These are phyloP conservation scores for Crenuchus spilurus DNA, from an alignment of 2,797 vertebrate genomes.

Conservation along the genomic window DNA sequence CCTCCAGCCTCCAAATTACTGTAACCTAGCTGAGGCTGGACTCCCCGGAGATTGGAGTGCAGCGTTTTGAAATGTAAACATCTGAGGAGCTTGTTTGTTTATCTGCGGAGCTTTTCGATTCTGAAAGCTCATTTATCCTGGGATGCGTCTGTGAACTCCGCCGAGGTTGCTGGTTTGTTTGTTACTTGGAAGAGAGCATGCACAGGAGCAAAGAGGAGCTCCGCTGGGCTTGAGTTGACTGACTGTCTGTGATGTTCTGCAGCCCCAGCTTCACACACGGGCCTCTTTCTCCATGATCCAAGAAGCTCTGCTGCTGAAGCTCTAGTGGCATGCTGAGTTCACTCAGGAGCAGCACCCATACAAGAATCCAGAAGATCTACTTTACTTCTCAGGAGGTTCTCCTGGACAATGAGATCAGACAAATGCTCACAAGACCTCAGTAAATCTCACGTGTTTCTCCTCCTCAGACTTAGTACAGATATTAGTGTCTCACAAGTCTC, in stretches of 20 bases:
- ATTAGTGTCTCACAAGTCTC: too few species aligned
- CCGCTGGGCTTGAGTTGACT: slow-evolving; percentile 11
- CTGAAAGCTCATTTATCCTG: slow-evolving; percentile 53
- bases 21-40: slow-evolving; percentile 36
- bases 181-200: slow-evolving; percentile 40
- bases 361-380: too few species aligned
- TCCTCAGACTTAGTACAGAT: too few species aligned
- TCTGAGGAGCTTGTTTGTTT: slow-evolving; percentile 50
- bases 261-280: slow-evolving; percentile 1
- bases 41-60: slow-evolving; percentile 44
- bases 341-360: too few species aligned
- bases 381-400: too few species aligned
- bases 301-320: background rate
- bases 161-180: slow-evolving; percentile 46
- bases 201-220: slow-evolving; percentile 41
- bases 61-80: slow-evolving; percentile 58
- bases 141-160: slow-evolving; percentile 44
- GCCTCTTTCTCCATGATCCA: background rate
- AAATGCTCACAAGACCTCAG: too few species aligned
- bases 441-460: too few species aligned
- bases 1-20: slow-evolving; percentile 46
- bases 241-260: slow-evolving; percentile 27
- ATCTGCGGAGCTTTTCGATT: slow-evolving; percentile 49
- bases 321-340: slow-evolving; percentile 3
- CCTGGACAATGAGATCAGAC: too few species aligned